phyloP scores from a whole-genome alignment of 2,888 invertebrate species.

The Pediacus dermestoides region DNA sequence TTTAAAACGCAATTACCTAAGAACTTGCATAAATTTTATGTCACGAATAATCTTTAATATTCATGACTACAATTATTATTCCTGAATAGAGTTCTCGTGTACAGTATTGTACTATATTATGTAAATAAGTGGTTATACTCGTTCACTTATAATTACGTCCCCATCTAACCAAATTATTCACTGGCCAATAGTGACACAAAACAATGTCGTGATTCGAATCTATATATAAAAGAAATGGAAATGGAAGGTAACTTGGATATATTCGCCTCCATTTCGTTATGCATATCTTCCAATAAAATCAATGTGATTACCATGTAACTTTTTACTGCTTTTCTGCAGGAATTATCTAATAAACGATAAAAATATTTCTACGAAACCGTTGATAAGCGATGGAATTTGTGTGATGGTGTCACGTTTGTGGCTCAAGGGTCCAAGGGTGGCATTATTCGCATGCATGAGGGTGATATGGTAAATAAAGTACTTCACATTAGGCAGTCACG shows the following conservation, averaged over 20 bases:
- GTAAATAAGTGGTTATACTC: conserved; percentile 29
- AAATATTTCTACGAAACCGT: too few relatives aligned
- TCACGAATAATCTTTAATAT: conserved; percentile 33
- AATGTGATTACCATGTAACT: too few relatives aligned
- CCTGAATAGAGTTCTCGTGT: conserved; percentile 22
- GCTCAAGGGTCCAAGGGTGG: too few relatives aligned
- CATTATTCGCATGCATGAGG: too few relatives aligned
- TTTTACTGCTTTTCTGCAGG: too few relatives aligned
- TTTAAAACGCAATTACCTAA: conserved; percentile 20
- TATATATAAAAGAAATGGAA: conserved; percentile 4
- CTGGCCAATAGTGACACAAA: conserved; percentile 26
- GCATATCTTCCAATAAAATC: too few relatives aligned
- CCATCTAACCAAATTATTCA: conserved; percentile 24
- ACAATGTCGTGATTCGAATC: conserved; percentile 25
- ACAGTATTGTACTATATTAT: conserved; percentile 26
- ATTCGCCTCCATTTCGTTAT: too few relatives aligned
- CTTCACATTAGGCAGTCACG: too few relatives aligned
- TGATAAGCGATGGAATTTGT: too few relatives aligned
- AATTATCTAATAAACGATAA: too few relatives aligned
- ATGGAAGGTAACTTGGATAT: conserved; percentile 2
- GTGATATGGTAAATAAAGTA: too few relatives aligned
- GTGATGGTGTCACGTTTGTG: too few relatives aligned
- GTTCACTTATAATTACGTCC: conserved; percentile 26
- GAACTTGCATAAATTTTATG: conserved; percentile 30
- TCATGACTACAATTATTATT: conserved; percentile 27